Conservation (phyloP, 1,140 invertebrate genomes). For the Drosophila burlai region DNA sequence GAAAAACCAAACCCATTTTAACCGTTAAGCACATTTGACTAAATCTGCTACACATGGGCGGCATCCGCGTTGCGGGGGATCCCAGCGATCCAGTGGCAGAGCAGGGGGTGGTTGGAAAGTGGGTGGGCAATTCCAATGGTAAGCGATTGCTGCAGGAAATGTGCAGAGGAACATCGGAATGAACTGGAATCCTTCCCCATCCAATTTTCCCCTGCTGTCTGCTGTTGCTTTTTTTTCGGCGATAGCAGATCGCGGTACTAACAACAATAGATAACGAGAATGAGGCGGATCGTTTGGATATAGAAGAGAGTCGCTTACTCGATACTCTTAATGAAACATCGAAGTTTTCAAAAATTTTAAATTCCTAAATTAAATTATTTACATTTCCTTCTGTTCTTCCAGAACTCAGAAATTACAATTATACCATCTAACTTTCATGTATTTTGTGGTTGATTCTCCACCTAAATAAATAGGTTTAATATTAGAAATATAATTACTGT, state of each 20-base stretch:
- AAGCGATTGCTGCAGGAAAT: conserved; percentile 73
- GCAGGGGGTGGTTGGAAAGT: conserved; percentile 1
- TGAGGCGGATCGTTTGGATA: conserved; percentile 14
- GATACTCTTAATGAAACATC: conserved; percentile 22
- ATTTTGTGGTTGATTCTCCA: neutral
- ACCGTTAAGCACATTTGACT: conserved; percentile 84
- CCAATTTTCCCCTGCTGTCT: conserved; percentile 21
- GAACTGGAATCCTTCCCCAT: conserved; percentile 58
- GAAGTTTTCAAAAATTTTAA: neutral
- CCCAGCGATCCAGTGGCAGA: conserved; percentile 30
- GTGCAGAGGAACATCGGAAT: conserved; percentile 62
- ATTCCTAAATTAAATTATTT: neutral
- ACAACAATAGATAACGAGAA: conserved; percentile 80
- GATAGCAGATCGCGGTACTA: conserved; percentile 76
- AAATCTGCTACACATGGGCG: conserved; percentile 81
- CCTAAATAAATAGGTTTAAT: neutral
- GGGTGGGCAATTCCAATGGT: conserved; percentile 19
- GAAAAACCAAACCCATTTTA: conserved; percentile 82
- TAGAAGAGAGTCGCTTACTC: neutral
- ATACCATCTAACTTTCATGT: neutral
- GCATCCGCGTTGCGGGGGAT: conserved; percentile 48
- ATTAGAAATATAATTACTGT: neutral
- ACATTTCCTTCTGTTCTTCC: too few species aligned
- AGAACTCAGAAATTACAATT: neutral
- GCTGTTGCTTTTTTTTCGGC: conserved; percentile 49